These are phyloP conservation scores for Puffinus mauretanicus DNA, from an alignment of 2,113 vertebrate species.

Conservation along the genomic window DNA sequence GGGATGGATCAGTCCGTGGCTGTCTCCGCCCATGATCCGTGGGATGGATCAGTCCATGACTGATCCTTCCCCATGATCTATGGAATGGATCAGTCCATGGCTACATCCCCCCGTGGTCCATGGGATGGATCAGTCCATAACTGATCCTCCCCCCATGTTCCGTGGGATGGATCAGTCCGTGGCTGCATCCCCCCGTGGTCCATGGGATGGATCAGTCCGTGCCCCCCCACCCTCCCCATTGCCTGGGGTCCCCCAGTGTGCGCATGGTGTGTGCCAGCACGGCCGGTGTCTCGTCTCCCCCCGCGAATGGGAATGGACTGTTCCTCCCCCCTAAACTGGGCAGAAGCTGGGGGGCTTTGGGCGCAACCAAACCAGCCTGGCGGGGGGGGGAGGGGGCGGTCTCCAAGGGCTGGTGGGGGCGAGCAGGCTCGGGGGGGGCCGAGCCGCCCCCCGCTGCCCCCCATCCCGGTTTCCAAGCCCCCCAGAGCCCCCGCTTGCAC, in stretches of 20 bases:
- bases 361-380: background rate
- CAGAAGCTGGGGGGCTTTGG: background rate
- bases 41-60: background rate
- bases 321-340: background rate
- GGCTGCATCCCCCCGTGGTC: fast-evolving
- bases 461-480: background rate
- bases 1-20: background rate
- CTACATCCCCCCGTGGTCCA: background rate
- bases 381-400: background rate
- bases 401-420: background rate
- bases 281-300: background rate
- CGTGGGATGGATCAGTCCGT: too few relatives aligned
- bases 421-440: background rate
- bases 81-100: background rate
- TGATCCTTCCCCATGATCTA: fast-evolving
- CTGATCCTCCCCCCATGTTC: too few relatives aligned
- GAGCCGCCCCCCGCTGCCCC: background rate
- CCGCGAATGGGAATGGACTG: background rate
- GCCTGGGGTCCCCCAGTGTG: background rate
- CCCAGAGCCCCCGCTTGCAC: background rate
- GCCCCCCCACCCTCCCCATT: background rate
- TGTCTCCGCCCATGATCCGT: fast-evolving
- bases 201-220: background rate
- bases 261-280: constrained; percentile 41
- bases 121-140: background rate